phyloP scores from a whole-genome alignment of 2,797 vertebrate genomes.

The Enteromius viviparus region DNA sequence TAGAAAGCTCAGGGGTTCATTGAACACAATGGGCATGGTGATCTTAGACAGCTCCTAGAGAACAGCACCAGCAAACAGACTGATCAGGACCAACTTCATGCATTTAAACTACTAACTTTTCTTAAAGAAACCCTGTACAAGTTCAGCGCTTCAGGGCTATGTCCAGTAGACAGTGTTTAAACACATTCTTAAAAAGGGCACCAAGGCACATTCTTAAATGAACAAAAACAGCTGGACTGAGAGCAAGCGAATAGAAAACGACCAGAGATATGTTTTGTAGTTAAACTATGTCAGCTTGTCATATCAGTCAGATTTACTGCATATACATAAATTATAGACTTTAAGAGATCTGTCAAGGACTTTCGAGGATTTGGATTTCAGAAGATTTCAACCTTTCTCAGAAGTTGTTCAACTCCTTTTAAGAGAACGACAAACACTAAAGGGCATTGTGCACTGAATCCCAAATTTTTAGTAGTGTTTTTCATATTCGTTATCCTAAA shows the following conservation, averaged over 20 bases:
- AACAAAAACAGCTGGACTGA: neutral
- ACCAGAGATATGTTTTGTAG: neutral
- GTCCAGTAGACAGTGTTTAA: neutral
- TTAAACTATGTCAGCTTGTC: neutral
- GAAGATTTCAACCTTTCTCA: neutral
- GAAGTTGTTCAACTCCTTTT: neutral
- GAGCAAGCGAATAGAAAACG: neutral
- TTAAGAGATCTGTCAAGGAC: neutral
- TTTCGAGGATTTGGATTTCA: neutral
- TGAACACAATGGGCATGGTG: conserved; percentile 96
- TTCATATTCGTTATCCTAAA: too few species aligned
- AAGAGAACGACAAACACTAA: neutral
- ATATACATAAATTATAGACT: neutral
- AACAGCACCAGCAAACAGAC: neutral
- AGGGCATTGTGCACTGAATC: too few species aligned
- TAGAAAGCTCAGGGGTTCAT: conserved; percentile 96
- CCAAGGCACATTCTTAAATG: neutral
- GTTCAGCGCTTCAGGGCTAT: neutral
- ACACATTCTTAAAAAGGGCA: neutral
- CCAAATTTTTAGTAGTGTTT: too few species aligned
- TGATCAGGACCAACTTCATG: neutral
- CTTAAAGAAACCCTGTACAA: neutral
- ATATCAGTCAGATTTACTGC: neutral
- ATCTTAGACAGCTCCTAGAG: conserved; percentile 95
- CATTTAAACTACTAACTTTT: neutral